Evolutionary conservation across 2,113 vertebrate species (phyloP).

Genomic region (Trogon surrucura): DNA sequence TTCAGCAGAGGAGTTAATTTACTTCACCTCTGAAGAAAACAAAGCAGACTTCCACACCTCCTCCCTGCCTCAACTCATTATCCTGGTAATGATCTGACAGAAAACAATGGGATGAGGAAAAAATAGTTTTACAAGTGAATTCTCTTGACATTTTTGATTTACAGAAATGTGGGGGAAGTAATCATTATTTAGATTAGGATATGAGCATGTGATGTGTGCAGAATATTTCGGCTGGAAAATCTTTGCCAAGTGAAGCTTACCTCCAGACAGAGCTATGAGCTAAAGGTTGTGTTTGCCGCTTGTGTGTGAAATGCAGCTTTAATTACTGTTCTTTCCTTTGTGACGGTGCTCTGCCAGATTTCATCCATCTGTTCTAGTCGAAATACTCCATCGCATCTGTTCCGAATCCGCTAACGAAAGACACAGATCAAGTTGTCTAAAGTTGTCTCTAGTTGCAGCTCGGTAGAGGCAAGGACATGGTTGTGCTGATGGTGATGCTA

Average conservation of each 20-base stretch:
- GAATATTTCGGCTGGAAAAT: slow-evolving; percentile 30
- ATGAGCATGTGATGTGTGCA: neutral
- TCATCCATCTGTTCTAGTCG: neutral
- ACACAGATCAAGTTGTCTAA: slow-evolving; percentile 13
- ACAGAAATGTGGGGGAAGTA: neutral
- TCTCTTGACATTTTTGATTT: neutral
- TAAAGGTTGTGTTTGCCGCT: neutral
- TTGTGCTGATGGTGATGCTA: slow-evolving; percentile 86
- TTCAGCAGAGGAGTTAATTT: neutral
- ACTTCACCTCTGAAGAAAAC: neutral
- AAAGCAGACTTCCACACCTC: neutral
- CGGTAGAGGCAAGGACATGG: slow-evolving; percentile 68
- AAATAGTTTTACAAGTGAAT: neutral
- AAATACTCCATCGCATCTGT: neutral
- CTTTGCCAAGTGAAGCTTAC: neutral
- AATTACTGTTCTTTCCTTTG: slow-evolving; percentile 23
- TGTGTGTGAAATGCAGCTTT: slow-evolving; percentile 13
- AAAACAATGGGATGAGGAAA: neutral
- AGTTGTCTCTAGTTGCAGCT: slow-evolving; percentile 70
- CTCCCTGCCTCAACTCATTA: neutral
- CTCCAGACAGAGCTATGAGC: neutral
- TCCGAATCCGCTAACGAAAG: neutral
- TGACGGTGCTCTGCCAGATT: neutral
- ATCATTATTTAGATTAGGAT: slow-evolving; percentile 15
- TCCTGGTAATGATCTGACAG: neutral